Evolutionary conservation across 2,797 vertebrate species (phyloP).

Genomic region (Podargus strigoides): DNA sequence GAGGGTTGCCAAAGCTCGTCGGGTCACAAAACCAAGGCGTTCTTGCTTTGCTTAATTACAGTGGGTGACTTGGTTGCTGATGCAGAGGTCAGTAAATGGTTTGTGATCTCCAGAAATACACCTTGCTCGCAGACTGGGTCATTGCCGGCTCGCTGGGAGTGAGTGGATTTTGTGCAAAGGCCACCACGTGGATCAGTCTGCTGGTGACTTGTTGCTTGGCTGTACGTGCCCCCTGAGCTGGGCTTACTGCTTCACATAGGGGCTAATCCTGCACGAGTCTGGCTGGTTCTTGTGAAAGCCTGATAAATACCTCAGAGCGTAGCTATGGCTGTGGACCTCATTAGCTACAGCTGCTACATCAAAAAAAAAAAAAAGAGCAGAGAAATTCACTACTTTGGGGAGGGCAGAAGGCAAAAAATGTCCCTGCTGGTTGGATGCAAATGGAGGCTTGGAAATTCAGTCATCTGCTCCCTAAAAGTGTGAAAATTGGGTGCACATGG

Average conservation of each 20-base stretch:
- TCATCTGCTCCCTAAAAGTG: background rate
- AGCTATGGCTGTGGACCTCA: accelerated
- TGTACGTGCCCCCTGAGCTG: accelerated
- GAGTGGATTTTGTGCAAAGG: background rate
- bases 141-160: accelerated
- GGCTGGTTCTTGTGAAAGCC: background rate
- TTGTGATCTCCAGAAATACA: background rate
- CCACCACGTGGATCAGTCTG: accelerated
- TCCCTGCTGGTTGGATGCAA: background rate
- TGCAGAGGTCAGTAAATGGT: background rate
- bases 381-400: background rate
- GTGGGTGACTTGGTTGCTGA: background rate
- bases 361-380: background rate
- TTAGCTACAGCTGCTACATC: background rate
- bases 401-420: background rate
- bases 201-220: background rate
- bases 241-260: background rate
- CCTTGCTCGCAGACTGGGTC: background rate
- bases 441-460: background rate
- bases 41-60: background rate
- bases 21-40: background rate
- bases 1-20: background rate
- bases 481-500: accelerated
- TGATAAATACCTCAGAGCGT: background rate
- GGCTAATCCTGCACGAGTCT: background rate